phyloP scores from a whole-genome alignment of 2,888 invertebrate species.

The Coecobrya sp. region DNA sequence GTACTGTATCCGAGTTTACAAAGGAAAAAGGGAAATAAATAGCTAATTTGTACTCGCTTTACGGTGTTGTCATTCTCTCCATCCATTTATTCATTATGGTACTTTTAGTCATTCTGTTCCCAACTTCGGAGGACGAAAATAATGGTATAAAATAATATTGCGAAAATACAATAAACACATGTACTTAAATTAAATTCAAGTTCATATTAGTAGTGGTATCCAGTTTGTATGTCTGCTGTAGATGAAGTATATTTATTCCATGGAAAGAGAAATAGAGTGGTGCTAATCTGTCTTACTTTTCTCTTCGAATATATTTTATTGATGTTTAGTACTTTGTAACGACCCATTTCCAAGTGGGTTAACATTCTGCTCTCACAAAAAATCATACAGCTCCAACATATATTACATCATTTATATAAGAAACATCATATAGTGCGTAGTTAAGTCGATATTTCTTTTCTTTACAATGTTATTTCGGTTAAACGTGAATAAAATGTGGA shows the following conservation, averaged over 20 bases:
- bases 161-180: background rate
- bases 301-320: slow-evolving; percentile 72
- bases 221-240: background rate
- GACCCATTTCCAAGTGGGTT: slow-evolving; percentile 80
- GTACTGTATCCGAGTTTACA: background rate
- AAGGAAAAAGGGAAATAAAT: background rate
- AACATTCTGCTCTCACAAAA: slow-evolving; percentile 55
- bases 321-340: slow-evolving; percentile 76
- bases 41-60: too few relatives aligned
- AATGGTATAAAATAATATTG: background rate
- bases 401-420: background rate
- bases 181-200: slow-evolving; percentile 20
- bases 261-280: slow-evolving; percentile 69
- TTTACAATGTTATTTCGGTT: background rate
- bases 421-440: background rate
- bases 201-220: background rate
- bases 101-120: slow-evolving; percentile 21
- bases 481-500: background rate
- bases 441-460: background rate
- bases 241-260: background rate
- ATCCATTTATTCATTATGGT: slow-evolving; percentile 3
- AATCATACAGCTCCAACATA: background rate
- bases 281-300: slow-evolving; percentile 78
- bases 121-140: background rate
- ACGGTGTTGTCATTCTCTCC: slow-evolving; percentile 24